Base-by-base conservation (phyloP, 2,113 vertebrate species). In the Brevimyrus niger region DNA sequence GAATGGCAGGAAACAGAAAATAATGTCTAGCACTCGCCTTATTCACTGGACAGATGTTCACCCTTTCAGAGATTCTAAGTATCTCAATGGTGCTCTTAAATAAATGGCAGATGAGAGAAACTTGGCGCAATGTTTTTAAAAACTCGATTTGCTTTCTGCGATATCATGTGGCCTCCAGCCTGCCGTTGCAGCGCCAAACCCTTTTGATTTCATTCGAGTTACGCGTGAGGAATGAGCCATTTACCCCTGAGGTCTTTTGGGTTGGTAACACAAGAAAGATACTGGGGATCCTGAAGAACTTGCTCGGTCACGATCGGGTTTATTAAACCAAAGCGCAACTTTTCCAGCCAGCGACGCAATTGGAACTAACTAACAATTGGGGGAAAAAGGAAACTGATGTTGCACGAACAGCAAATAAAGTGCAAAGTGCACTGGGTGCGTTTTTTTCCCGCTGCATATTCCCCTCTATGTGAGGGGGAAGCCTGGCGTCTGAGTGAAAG, bases 1-100 rank as follows among this genome's bases (percentile, higher is more conserved):
- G 73, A 80, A 80, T 80, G 73, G 35, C 73, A 80, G 73, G 73
- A 80, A 80, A 19, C 31, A 19, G 73, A 80, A 19, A 42, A 11
- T 19, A 27, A 42, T 42, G 35, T 80, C 35, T 35, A 38, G 73
- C 35, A 80, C 31, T 80, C 17, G 31, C 73, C 8, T 42, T 80
- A 80, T 80, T 80, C 73, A 80, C 73, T 19, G 73, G 73, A 80
- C 73, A 80, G 73, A 80, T 80, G 73, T 42, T 80, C 73, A 42
- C 15, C 35, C 73, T 42, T 80, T 80, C 73, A 76, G 73, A 38
- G 27, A 76, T 38, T 31, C 17, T 11, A 76, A 31, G 69, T 38
- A 7, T 80, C 73, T 80, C 31, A 2, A 80, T 80, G 73, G 73
- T 42, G 15, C 73, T 80, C 73, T 38, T 80, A 80, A 80, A 80